phyloP scores from a whole-genome alignment of 2,888 invertebrate species.

The Plagodis dolabraria region DNA sequence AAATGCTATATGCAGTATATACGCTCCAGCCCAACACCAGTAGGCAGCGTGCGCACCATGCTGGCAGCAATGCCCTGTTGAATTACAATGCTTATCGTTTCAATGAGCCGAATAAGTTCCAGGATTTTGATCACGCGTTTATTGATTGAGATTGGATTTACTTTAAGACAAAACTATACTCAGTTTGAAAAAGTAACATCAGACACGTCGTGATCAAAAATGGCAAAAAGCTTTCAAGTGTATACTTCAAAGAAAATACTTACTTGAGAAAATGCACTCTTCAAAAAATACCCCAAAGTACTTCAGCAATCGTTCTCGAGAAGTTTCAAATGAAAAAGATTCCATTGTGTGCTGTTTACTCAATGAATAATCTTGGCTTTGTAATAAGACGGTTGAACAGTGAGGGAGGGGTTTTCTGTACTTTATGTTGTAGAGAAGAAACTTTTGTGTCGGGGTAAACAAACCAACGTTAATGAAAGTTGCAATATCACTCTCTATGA shows the following conservation, averaged over 20 bases:
- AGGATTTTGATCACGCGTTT: too few species aligned
- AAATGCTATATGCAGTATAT: too few species aligned
- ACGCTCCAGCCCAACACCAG: too few species aligned
- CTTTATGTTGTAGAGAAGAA: neutral
- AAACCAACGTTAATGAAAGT: too few species aligned
- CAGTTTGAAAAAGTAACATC: neutral
- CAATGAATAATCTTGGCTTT: conserved; percentile 26
- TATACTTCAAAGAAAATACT: conserved; percentile 10
- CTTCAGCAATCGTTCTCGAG: conserved; percentile 21
- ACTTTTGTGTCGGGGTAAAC: neutral
- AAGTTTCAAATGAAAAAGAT: conserved; percentile 29
- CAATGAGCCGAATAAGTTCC: too few species aligned
- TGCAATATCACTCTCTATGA: too few species aligned
- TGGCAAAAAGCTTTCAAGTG: neutral
- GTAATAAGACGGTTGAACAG: conserved; percentile 5
- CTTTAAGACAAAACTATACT: too few species aligned
- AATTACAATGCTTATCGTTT: too few species aligned
- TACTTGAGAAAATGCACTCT: conserved; percentile 25
- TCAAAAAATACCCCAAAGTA: conserved; percentile 14
- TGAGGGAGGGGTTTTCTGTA: neutral
- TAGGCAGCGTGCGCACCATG: too few species aligned
- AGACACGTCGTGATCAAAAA: conserved; percentile 5
- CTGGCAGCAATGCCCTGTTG: too few species aligned
- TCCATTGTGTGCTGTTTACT: conserved; percentile 29
- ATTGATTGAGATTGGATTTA: too few species aligned